A percentile compares a stretch with the other conserved stretches of the same genome.
phyloP scores from a whole-genome alignment of 2,113 vertebrate species.

The human region DNA sequence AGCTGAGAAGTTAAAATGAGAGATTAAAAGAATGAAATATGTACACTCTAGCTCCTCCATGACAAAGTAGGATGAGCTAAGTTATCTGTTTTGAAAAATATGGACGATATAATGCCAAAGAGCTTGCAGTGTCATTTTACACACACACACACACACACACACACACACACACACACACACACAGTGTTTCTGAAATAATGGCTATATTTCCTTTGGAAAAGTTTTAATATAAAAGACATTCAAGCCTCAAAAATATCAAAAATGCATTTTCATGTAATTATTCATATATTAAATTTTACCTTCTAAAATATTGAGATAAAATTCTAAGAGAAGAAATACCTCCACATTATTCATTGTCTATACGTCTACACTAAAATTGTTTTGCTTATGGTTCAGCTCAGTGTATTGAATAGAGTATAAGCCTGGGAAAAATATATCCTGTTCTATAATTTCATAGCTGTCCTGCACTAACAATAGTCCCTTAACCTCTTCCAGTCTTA shows the following conservation, averaged over 20 bases:
- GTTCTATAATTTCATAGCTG: not conserved
- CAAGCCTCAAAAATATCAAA: not conserved
- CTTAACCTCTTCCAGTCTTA: not conserved
- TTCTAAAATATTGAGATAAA: not conserved
- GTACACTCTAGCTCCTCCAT: not conserved
- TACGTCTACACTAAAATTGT: not conserved
- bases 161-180: not conserved
- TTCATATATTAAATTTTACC: not conserved
- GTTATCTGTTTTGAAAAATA: not conserved
- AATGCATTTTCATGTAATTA: not conserved
- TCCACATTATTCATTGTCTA: not conserved
- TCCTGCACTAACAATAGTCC: not conserved
- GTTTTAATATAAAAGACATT: not conserved
- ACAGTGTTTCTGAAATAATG: not conserved
- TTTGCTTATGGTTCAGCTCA: not conserved
- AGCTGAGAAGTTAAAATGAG: not conserved
- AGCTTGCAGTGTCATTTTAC: not conserved
- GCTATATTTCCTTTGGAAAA: not conserved
- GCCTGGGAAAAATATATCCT: not conserved
- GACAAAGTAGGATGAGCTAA: slow-evolving; percentile 15
- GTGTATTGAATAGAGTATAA: not conserved
- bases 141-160: not conserved
- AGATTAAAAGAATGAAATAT: slow-evolving; percentile 49
- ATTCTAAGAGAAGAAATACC: not conserved
- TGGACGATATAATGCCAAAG: not conserved